phyloP scores from a whole-genome alignment of 2,888 invertebrate genomes.

The Julus scanicus region DNA sequence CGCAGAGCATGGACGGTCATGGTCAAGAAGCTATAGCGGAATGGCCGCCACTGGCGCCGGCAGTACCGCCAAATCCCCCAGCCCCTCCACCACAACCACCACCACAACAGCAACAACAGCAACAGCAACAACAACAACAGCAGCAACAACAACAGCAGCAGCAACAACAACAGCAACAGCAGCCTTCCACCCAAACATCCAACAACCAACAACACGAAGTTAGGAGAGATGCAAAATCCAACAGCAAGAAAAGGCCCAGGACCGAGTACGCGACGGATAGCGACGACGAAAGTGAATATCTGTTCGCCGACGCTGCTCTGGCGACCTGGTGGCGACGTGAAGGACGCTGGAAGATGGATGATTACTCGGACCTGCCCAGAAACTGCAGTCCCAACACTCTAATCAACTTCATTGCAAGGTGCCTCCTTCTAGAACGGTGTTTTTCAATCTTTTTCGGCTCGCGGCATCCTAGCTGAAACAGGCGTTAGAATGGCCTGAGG shows the following conservation, averaged over 20 bases:
- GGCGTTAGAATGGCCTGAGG: too few species aligned
- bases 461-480: too few species aligned
- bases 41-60: slow-evolving; percentile 45
- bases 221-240: slow-evolving; percentile 10
- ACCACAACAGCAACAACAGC: slow-evolving; percentile 43
- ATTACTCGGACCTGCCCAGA: slow-evolving; percentile 49
- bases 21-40: slow-evolving; percentile 51
- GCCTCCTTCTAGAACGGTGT: not conserved
- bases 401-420: slow-evolving; percentile 55
- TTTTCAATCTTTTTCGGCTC: not conserved
- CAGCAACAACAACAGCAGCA: slow-evolving; percentile 49
- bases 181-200: slow-evolving; percentile 25
- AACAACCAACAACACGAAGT: slow-evolving; percentile 24
- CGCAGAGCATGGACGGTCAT: slow-evolving; percentile 49
- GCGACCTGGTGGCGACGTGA: slow-evolving; percentile 56
- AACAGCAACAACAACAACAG: slow-evolving; percentile 22
- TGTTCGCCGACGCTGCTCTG: slow-evolving; percentile 54
- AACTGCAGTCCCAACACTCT: slow-evolving; percentile 54
- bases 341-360: slow-evolving; percentile 52
- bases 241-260: slow-evolving; percentile 52
- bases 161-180: slow-evolving; percentile 41
- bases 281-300: slow-evolving; percentile 54
- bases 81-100: not conserved
- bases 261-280: slow-evolving; percentile 25
- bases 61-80: slow-evolving; percentile 3